Evolutionary conservation across 2,797 vertebrate genomes (phyloP), one percentile per base, ranked within the genome.

Genomic region (Myotis myotis): DNA sequence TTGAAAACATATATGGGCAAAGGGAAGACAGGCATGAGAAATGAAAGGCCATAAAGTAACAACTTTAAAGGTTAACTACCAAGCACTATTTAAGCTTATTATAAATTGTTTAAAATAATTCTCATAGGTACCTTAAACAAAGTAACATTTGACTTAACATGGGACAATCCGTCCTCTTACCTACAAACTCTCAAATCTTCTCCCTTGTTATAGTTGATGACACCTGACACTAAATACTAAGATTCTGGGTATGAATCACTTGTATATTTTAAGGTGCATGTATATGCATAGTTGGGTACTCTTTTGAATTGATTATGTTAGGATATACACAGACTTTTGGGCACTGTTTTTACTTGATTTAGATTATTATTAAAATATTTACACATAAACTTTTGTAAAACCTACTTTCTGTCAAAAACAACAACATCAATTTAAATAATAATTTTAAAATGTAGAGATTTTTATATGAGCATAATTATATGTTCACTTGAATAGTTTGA

Each of bases 51-150:
- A n/a, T 57, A 75, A 94, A 94, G 68, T 75, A 93, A 30, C 89
- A 96, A 96, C 95, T 96, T 62, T 72, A 96, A 96, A 97, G 78
- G 76, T 82, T 91, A 81, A 97, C 87, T 72, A 44, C 75, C 84
- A 90, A 94, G 93, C 87, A 33, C 71, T 1, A 16, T 89, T 68
- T 85, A 49, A 95, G 95, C 86, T 83, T 91, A 96, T 81, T 91
- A 95, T 94, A 72, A 93, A 93, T 81, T 90, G 51, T 88, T 86
- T 95, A 33, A 96, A 96, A 85, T 82, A 62, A 71, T 78, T 93
- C 94, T 92, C 76, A 88, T 38, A 79, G 82, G 79, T 64, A 87
- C 62, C 72, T 82, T 70, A 87, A 88, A 70, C 44, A 95, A 60
- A 78, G 72, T 53, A 84, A 78, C 36, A 89, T 86, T 83, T 96